Evolutionary conservation across 2,888 invertebrate genomes (phyloP), one percentile per base, ranked within the genome.

Genomic region (Drosophila ustulata): DNA sequence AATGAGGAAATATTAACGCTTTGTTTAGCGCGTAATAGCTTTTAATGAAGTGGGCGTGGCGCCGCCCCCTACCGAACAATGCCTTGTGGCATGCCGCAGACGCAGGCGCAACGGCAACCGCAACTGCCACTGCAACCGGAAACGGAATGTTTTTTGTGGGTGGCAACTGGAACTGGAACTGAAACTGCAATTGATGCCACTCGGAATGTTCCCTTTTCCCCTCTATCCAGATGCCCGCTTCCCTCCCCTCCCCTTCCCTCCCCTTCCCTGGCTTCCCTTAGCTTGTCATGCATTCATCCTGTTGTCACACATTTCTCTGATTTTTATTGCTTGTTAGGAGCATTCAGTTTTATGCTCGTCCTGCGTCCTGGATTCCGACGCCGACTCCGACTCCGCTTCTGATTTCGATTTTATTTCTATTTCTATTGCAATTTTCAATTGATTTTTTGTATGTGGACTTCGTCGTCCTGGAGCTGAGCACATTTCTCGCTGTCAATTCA

Each of bases 21-120:
- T 82, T 84, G 82, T 75, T 66, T 75, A 30, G 85, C 70, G 66
- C 45, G 76, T 83, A 87, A 83, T 87, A 59, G 80, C 71, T 80
- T 87, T 83, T 83, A 88, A 85, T 84, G 82, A 88, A 71, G 88
- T 84, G 78, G 88, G 84, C 71, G 88, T 61, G 51, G 7, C 11
- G 30, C 39, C 3, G 7, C 3, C 23, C 3, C 7, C 30, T 0
- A 26, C 25, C 34, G 26, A 68, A 68, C 75, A 76, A 76, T 76
- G 32, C 9, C 41, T 51, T 52, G 52, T 28, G 32, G 63, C 67
- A 67, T 57, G 64, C 52, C 56, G 58, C 72, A 65, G 51, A 64
- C 78, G 62, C 62, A 65, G 58, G 47, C 32, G 76, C 69, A 61
- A 64, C 69, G 59, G 59, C 71, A 76, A 67, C 49, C 32, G 28